Base-by-base conservation (phyloP, 2,888 invertebrate genomes). In the Scotopteryx bipunctaria region DNA sequence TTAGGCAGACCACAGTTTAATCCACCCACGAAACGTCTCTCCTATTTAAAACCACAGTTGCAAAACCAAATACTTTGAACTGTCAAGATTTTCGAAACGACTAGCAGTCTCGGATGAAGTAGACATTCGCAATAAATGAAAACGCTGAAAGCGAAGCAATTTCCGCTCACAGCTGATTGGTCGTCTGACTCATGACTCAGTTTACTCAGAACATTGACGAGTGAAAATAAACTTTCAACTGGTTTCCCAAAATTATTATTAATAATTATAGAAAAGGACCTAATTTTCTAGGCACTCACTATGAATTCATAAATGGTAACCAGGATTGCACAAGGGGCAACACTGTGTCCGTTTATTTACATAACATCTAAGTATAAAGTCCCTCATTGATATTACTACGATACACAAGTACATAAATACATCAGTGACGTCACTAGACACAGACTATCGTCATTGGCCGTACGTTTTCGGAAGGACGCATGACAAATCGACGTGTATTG, bases 121-220 rank as follows among this genome's bases (percentile, higher is more conserved):
- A 32, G 5, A 33, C 40, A 36, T 25, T 33, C 21, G 5, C 17
- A 15, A 36, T 43, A 36, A 53, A 44, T 36, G 48, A 31, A 53
- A 47, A 40, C 35, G 40, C 31, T 54, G 40, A 45, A 44, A 41
- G 31, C 54, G 25, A 32, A 9, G 35, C 35, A 41, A 54, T 54
- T 54, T 54, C 54, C 54, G 47, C 27, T 11, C 32, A 19, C 27
- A 9, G 14, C 9, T 15, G 32, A 47, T 35, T 47, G 43, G 37
- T 16, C 23, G 40, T 27, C 36, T 33, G 37, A 32, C 8, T 36
- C 41, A 42, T 35, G 40, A 47, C n/a, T n/a, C n/a, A n/a, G n/a
- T 31, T 42, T 41, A 35, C 40, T 29, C 17, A 14, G 29, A 44
- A 27, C 21, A 40, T 44, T 29, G 27, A 8, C 27, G 37, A 32